Base-by-base conservation (phyloP, 1,140 invertebrate species). In the Brachionus calyciflorus region DNA sequence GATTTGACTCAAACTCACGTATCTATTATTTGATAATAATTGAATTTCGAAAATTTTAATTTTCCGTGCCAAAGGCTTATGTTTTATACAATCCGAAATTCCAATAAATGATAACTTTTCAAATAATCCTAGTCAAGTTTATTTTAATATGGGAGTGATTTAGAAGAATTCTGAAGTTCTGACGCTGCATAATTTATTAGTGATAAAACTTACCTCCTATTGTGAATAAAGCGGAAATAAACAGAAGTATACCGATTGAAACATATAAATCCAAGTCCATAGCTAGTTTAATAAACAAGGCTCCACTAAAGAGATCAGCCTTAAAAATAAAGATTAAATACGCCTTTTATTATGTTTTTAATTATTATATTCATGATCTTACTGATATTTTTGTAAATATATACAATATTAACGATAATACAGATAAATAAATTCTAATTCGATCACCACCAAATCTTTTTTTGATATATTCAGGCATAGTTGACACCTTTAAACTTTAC, bases 321-420 rank as follows among this genome's bases (percentile, higher is more conserved):
- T 73, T 51, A 14, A 10, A 14, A 0, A 44, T 24, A 6, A 60
- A 60, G n/a, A 17, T 12, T 33, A 60, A 30, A 9, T 3, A 26
- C 17, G 1, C 14, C 7, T 14, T 40, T 40, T 63, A 19, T 5
- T 26, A 26, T 51, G 3, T 19, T 26, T 51, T 51, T 19, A 51
- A 5, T 26, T 4, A 19, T 51, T 51, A 3, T 51, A 26, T 26
- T 19, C 12, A 4, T 19, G 3, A 5, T 19, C 12, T 19, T 40
- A 73, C 69, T 28, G 87, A 88, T 57, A 88, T 87, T 82, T 89
- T 89, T 7, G 87, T 88, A 77, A 88, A 87, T 37, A 89, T 85
- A 78, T 88, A 89, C 9, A 89, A 80, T n/a, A 88, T 81, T 10
- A 89, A 81, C 4, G 88, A 86, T 10, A 89, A 80, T 46, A 85